Evolutionary conservation across 2,888 invertebrate genomes (phyloP), one percentile per base, ranked within the genome.

Genomic region (Epirrita christyi): DNA sequence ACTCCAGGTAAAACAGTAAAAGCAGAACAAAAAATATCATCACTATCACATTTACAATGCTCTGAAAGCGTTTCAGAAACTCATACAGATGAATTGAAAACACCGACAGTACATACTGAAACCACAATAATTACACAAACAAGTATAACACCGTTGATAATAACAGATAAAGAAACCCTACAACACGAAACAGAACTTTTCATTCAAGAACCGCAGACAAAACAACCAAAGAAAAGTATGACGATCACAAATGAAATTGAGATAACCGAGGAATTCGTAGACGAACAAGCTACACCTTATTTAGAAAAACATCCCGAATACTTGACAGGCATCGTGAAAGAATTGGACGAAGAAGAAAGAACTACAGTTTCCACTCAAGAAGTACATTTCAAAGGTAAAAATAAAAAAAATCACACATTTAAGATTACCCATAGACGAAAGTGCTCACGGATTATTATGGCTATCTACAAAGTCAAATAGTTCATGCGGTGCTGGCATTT

Each of bases 131-230:
- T 84, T 14, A 77, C 80, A 67, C 80, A 88, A 52, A 78, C 80
- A 52, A 78, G 76, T 65, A 69, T 83, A 51, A 78, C 80, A 67
- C 85, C 90, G 21, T 70, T 89, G 58, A 72, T 87, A 56, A 71
- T 89, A 57, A 86, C 85, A 59, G 85, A 93, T 67, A 86, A 80
- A 56, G 73, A 78, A 46, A 76, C 79, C 60, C 63, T 89, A 29
- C 84, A 86, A 75, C 82, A 79, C 66, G 93, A 92, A 82, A 79
- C 80, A 47, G 78, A 83, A 55, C 75, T 92, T 62, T 55, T 68
- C 60, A 63, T 82, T 71, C 68, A 63, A 56, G 65, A 76, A 74
- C 78, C 81, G 29, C 77, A 75, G 61, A 67, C 77, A 73, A 83
- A 83, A 72, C 81, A 74, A 59, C 65, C 81, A 55, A 78, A 62